A percentile compares a stretch with the other conserved stretches of the same genome.
Evolutionary conservation across 2,797 vertebrate species (phyloP).

Genomic region (Crax fasciolata): DNA sequence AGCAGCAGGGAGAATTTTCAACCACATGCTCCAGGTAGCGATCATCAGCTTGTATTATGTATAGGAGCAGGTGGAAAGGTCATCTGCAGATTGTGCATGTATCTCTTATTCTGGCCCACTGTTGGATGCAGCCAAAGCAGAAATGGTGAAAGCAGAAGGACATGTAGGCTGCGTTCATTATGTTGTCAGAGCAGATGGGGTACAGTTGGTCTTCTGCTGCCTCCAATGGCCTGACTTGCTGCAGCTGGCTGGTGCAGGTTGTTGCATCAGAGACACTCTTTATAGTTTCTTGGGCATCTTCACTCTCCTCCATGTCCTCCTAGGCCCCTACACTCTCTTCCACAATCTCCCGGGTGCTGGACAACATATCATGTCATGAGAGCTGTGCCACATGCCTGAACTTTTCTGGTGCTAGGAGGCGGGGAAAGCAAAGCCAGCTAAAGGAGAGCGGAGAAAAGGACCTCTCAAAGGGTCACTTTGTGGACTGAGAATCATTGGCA

Average conservation of each 20-base stretch:
- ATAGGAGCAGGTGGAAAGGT: not conserved
- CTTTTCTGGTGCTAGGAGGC: not conserved
- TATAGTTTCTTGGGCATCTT: not conserved
- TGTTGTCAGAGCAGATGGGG: not conserved
- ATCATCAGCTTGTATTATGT: not conserved
- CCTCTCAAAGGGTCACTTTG: not conserved
- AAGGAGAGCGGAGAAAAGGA: not conserved
- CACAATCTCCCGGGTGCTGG: no score
- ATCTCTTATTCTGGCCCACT: fast-evolving
- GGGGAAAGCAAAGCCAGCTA: not conserved
- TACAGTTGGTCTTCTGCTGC: not conserved
- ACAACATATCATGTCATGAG: not conserved
- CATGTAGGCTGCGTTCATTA: not conserved
- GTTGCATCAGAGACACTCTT: no score
- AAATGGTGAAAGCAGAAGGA: not conserved
- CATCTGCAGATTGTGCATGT: fast-evolving
- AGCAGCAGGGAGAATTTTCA: fast-evolving
- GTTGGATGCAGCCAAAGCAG: not conserved
- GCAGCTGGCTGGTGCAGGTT: not conserved
- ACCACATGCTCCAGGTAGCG: fast-evolving
- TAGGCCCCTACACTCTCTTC: no score
- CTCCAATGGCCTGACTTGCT: not conserved
- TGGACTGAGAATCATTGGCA: not conserved
- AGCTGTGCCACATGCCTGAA: not conserved
- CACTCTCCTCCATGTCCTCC: not conserved